Evolutionary conservation across 2,113 vertebrate genomes (phyloP).

Genomic region (Elephas maximus): DNA sequence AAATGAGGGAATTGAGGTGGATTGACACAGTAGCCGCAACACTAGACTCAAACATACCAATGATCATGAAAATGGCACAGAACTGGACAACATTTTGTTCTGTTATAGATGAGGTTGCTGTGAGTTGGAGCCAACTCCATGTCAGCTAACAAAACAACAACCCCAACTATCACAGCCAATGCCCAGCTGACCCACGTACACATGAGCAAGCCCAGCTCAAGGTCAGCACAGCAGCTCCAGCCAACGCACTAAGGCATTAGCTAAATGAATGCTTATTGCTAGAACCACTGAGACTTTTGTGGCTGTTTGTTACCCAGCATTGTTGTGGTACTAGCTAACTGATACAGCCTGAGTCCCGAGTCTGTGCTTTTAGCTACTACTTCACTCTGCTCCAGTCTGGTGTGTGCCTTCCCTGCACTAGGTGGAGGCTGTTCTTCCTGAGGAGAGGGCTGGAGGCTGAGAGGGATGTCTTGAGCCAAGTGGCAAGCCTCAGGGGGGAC

Average conservation of each 20-base stretch:
- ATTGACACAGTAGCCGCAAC: neutral
- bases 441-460: neutral
- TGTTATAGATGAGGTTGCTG: neutral
- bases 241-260: neutral
- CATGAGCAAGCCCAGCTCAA: neutral
- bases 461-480: neutral
- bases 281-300: neutral
- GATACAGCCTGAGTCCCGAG: neutral
- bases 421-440: neutral
- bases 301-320: slow-evolving; percentile 50
- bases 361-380: neutral
- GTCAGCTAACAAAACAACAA: neutral
- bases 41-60: neutral
- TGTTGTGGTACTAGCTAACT: neutral
- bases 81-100: neutral
- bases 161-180: neutral
- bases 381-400: neutral
- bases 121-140: neutral
- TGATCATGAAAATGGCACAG: neutral
- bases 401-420: neutral
- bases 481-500: neutral
- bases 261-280: neutral
- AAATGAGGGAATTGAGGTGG: neutral
- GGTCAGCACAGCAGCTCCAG: neutral
- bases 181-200: neutral